Conservation (phyloP, 2,888 invertebrate genomes). For the Spatulosminthurus flaviceps region DNA sequence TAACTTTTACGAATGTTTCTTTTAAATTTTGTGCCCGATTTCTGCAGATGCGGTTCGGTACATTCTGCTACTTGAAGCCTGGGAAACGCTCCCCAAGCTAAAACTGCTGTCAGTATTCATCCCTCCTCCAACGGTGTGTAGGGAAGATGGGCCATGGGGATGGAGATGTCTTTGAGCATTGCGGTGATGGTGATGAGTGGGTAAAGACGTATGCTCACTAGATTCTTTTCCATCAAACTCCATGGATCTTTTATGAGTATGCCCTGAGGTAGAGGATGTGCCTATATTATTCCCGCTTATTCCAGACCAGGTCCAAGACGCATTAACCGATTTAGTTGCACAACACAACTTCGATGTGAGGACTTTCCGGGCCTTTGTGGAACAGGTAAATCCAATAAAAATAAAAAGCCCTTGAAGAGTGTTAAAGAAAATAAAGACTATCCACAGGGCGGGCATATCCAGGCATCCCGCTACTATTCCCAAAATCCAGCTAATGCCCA, state of each 20-base stretch:
- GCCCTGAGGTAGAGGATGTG: slow-evolving; percentile 57
- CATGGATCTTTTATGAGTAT: slow-evolving; percentile 57
- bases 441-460: slow-evolving; percentile 67
- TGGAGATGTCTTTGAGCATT: slow-evolving; percentile 34
- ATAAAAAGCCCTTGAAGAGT: slow-evolving; percentile 69
- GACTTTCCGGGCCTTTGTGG: slow-evolving; percentile 66
- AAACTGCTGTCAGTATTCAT: slow-evolving; percentile 16
- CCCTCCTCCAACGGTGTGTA: slow-evolving; percentile 40
- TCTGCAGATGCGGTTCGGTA: slow-evolving; percentile 60
- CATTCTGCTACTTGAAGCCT: slow-evolving; percentile 55
- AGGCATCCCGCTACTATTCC: slow-evolving; percentile 68
- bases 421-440: slow-evolving; percentile 68
- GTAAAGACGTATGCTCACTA: slow-evolving; percentile 52
- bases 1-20: not conserved
- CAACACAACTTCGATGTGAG: slow-evolving; percentile 58
- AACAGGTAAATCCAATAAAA: slow-evolving; percentile 69
- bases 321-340: slow-evolving; percentile 50
- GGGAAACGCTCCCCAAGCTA: slow-evolving; percentile 27
- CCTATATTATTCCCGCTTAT: slow-evolving; percentile 56
- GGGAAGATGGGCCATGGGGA: slow-evolving; percentile 46
- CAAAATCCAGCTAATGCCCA: slow-evolving; percentile 69
- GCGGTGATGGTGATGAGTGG: slow-evolving; percentile 47
- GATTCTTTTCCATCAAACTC: slow-evolving; percentile 60
- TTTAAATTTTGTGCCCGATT: slow-evolving; percentile 44
- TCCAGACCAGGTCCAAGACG: slow-evolving; percentile 63